Base-by-base conservation (phyloP, 2,888 invertebrate species). In the Diarsia mendica region DNA sequence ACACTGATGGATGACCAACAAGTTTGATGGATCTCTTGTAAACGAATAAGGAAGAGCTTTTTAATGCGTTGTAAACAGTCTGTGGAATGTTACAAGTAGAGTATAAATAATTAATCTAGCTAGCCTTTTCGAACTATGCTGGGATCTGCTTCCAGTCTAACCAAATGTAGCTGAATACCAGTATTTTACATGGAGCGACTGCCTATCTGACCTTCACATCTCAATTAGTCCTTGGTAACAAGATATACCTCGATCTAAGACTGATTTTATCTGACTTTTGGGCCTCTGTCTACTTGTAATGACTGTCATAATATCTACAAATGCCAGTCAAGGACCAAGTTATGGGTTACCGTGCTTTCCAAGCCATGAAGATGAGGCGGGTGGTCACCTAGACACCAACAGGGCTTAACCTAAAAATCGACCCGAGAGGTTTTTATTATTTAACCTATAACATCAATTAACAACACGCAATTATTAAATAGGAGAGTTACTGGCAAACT, bases 1-100 rank as follows among this genome's bases (percentile, higher is more conserved):
- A 6, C 63, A 44, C 61, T 81, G 81, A 81, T 82, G 69, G 77
- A 81, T 82, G 77, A 51, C 53, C 1, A 44, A 46, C n/a, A n/a
- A 55, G 44, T 53, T 51, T 77, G 77, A 77, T 77, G 67, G 72
- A 73, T 72, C 72, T 55, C 60, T 51, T 64, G 49, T 75, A 67
- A 70, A 71, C 63, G 28, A 75, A 70, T 64, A 13, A 28, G 64
- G 44, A 39, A 18, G 18, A n/a, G 23, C 8, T n/a, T 67, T 66
- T 74, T 74, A 79, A 79, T 48, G 28, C 63, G 6, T 49, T 51
- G 53, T 70, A 71, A 66, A 77, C 64, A 64, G 44, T n/a, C 23
- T 18, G 46, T 53, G 9, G 9, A 72, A 28, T 15, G 0, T n/a
- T 33, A 39, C 39, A n/a, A 63, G n/a, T n/a, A n/a, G 8, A 15